Base-by-base conservation (phyloP, 2,888 invertebrate species). In the Nomada lathburiana region DNA sequence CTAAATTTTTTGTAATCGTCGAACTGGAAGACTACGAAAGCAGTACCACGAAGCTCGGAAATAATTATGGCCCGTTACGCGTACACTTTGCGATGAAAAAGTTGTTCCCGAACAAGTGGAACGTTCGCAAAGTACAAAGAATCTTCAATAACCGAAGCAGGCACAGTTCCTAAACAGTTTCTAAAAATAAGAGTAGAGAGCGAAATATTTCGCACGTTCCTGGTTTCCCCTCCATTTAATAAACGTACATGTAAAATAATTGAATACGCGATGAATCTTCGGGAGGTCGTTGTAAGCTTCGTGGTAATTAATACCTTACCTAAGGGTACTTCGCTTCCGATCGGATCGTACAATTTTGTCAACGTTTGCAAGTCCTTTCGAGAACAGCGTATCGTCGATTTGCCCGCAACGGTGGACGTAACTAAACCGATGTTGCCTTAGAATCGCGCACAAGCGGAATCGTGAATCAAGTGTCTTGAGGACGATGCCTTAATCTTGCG, bases 401-500 rank as follows among this genome's bases (percentile, higher is more conserved):
- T 36, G 36, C 36, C 36, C 36, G 55, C 44, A 68, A 53, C 50
- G 47, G 50, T 2, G 53, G 20, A 50, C 29, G 42, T 23, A 74
- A 60, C 72, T 44, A 53, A 88, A 85, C 87, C 89, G 83, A 83
- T 78, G 82, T 89, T 89, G 91, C 90, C 91, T 91, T 90, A 86
- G 50, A 75, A 71, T 87, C 83, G 82, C 83, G 63, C 53, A 69
- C 55, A 42, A 72, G 77, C 83, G 82, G 77, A 80, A 76, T 82
- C 76, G 83, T 36, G 36, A 36, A 36, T 83, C 42, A 86, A 88
- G 91, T 91, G 91, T 91, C 91, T 91, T 91, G 86, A 73, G 71
- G 60, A 79, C 73, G 87, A 80, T 88, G 90, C 89, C 91, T 91
- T 90, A 47, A 11, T 59, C 44, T 65, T 42, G 63, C 57, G 69